Evolutionary conservation across 2,888 invertebrate species (phyloP), one percentile per base, ranked within the genome.

Genomic region (Ommatoiulus sabulosus): DNA sequence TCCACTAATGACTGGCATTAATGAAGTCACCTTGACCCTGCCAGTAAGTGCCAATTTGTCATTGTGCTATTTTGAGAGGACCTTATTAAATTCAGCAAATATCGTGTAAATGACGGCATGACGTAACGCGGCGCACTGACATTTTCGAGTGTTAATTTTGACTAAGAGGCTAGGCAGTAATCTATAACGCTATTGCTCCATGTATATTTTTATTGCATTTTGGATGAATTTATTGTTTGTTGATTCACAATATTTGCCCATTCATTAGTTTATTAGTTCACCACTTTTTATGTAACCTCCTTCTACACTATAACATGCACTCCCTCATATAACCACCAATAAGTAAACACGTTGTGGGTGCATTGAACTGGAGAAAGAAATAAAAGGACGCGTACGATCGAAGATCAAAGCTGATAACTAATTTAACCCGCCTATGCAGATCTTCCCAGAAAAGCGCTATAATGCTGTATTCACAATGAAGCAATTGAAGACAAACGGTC

Each of bases 261-360:
- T 63, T 63, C 63, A 63, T 63, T 63, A 63, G 63, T 63, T 63
- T 63, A 63, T 63, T 63, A 63, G 63, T 63, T 63, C n/a, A 7
- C 63, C 63, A 63, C 63, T 63, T 63, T 63, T 63, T 63, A 63
- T 63, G 20, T 20, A 63, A 63, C 63, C 63, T n/a, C 20, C 7
- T 4, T 63, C 63, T 63, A 20, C 63, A 63, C n/a, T 63, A 63
- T 63, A 63, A 63, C 63, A 63, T 63, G 63, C 63, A 63, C 20
- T 17, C 63, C 63, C 63, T 63, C 63, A 63, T 63, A 63, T 63
- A 63, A 63, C 63, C 63, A 17, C 63, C n/a, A 63, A 63, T 63
- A 63, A 63, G 20, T 63, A 63, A 63, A 63, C 63, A 63, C 63
- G 63, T 63, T 20, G 1, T 63, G 63, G 63, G 63, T 63, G 63